Evolutionary conservation across 2,113 vertebrate genomes (phyloP).

Genomic region (Melanerpes aurifrons): DNA sequence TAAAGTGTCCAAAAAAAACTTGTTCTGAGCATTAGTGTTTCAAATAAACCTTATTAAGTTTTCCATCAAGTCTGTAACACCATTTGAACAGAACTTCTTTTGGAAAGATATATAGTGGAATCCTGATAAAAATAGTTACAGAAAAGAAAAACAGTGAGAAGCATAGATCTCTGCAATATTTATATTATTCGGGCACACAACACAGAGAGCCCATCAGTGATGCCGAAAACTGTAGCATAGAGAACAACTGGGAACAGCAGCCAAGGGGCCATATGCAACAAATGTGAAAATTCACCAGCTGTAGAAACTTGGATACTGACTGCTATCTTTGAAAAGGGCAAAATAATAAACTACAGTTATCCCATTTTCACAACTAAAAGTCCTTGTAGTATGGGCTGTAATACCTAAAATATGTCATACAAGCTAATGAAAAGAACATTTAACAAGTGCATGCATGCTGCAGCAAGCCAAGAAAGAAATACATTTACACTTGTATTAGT

Average conservation of each 20-base stretch:
- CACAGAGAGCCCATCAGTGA: not conserved
- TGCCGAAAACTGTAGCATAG: not conserved
- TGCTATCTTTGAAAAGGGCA: not conserved
- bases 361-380: not conserved
- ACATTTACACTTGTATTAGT: slow-evolving; percentile 25
- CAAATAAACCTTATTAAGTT: not conserved
- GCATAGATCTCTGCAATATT: not conserved
- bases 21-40: not conserved
- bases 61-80: not conserved
- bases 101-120: slow-evolving; percentile 4
- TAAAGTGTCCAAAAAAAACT: not conserved
- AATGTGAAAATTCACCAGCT: not conserved
- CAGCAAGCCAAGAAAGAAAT: slow-evolving; percentile 36
- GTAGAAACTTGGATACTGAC: not conserved
- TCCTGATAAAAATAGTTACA: slow-evolving; percentile 23
- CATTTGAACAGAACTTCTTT: not conserved
- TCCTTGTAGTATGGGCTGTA: not conserved
- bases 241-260: not conserved
- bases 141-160: not conserved
- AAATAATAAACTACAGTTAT: not conserved
- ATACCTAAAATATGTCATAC: slow-evolving; percentile 22
- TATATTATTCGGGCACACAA: slow-evolving; percentile 10
- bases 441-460: not conserved
- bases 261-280: not conserved
- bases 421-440: slow-evolving; percentile 52